Evolutionary conservation across 2,888 invertebrate genomes (phyloP).

Genomic region (Pelosia muscerda): DNA sequence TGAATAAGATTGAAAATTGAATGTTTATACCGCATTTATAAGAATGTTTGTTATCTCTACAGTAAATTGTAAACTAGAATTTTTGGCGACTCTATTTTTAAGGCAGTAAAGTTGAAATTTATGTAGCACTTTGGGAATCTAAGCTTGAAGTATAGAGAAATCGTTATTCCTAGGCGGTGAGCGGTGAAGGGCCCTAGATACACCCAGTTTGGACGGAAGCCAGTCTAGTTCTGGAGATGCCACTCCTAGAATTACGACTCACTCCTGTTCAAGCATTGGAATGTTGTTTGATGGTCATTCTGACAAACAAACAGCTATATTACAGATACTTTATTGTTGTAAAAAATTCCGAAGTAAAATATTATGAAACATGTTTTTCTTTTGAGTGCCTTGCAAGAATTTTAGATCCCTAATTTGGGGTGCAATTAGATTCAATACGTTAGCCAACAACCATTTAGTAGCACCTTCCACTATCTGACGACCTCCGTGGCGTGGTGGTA

Average conservation of each 20-base stretch:
- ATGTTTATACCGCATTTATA: background rate
- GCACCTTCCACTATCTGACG: too few relatives aligned
- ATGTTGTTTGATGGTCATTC: conserved; percentile 50
- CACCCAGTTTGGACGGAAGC: conserved; percentile 59
- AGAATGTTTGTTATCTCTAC: conserved; percentile 15
- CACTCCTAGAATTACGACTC: conserved; percentile 48
- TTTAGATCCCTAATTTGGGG: too few relatives aligned
- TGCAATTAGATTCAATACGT: too few relatives aligned
- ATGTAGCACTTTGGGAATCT: conserved; percentile 21
- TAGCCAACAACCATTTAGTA: too few relatives aligned
- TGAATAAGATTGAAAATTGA: conserved; percentile 17
- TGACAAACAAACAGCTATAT: conserved; percentile 33
- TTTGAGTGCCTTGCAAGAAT: too few relatives aligned
- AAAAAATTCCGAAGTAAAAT: background rate
- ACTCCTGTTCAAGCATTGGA: conserved; percentile 34
- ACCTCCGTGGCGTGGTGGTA: too few relatives aligned
- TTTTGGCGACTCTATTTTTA: conserved; percentile 22
- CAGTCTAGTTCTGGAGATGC: conserved; percentile 53
- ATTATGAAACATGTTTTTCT: background rate
- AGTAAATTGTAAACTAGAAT: conserved; percentile 7
- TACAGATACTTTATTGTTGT: background rate
- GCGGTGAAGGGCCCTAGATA: conserved; percentile 62
- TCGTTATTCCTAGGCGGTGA: conserved; percentile 69
- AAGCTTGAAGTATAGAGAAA: conserved; percentile 54
- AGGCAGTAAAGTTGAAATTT: conserved; percentile 38